Evolutionary conservation across 2,888 invertebrate species (phyloP), one percentile per base, ranked within the genome.

Genomic region (Philopedon plagiatum): DNA sequence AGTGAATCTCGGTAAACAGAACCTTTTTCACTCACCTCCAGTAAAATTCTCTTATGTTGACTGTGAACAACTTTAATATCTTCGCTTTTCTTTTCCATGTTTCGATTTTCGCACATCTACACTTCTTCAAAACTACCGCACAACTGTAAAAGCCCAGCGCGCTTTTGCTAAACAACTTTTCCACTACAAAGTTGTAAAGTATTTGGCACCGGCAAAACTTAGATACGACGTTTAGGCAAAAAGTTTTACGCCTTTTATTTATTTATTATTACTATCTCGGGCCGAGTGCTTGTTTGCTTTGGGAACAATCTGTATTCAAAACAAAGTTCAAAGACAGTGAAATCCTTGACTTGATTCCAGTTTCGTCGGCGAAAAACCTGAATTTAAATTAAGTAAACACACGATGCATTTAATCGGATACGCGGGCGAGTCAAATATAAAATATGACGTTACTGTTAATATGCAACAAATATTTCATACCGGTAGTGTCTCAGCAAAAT

Each of bases 1-100:
- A n/a, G n/a, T n/a, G n/a, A n/a, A n/a, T n/a, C n/a, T n/a, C 26
- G 4, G 3, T 26, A 26, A 26, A 26, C 3, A 26, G 7, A 26
- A 26, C 26, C 26, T 26, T 26, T 5, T 26, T 26, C 7, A 76
- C 80, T 75, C 76, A 83, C 83, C 81, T 83, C 80, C 67, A 79
- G 82, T 54, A 79, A 80, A 56, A 83, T 68, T 74, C 80, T 80
- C 13, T 78, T 76, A 66, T 82, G 77, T 69, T 83, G 82, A 21
- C 78, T 72, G 62, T 81, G 81, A 39, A 78, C 71, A 56, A 76
- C 72, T 75, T 79, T 76, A 56, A 76, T 44, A 18, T 75, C 76
- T 29, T 79, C 79, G 32, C 67, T 73, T 57, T 76, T 56, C 73
- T 76, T 71, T 71, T 77, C 54, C 64, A 67, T 44, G 71, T 74